These are phyloP conservation scores for Ferrisia virgata DNA, from an alignment of 2,888 invertebrate genomes.

Conservation along the genomic window DNA sequence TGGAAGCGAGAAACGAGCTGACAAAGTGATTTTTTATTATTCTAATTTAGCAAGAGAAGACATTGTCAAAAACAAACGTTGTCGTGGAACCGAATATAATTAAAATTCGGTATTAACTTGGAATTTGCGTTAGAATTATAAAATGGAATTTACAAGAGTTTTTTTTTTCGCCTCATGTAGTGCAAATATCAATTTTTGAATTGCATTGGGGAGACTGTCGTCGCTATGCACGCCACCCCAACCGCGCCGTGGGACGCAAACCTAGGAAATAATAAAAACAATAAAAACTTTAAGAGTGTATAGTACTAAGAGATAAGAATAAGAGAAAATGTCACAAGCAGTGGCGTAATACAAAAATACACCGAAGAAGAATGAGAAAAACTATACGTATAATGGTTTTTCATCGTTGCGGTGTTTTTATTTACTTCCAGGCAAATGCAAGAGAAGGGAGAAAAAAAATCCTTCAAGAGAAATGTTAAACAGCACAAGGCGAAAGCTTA, in stretches of 20 bases:
- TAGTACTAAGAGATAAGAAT: not conserved
- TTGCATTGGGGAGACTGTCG: not conserved
- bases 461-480: not conserved
- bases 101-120: not conserved
- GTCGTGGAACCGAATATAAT: not conserved
- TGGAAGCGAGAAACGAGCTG: not conserved
- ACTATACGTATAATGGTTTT: not conserved
- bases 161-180: not conserved
- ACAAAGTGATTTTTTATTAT: slow-evolving; percentile 17
- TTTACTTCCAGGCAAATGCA: not conserved
- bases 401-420: not conserved
- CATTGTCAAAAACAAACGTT: not conserved
- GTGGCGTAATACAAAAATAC: not conserved
- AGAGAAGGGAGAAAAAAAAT: not conserved
- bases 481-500: not conserved
- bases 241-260: not conserved
- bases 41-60: not conserved
- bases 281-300: not conserved
- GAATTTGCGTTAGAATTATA: not conserved
- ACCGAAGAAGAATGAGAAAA: not conserved
- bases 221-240: not conserved
- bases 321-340: not conserved
- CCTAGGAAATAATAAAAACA: not conserved
- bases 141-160: not conserved
- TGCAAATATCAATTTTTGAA: not conserved